Percentiles rank a stretch among this genome's conserved stretches.
These are phyloP conservation scores for Chloroceryle aenea DNA, from an alignment of 2,113 vertebrate genomes.

Conservation along the genomic window DNA sequence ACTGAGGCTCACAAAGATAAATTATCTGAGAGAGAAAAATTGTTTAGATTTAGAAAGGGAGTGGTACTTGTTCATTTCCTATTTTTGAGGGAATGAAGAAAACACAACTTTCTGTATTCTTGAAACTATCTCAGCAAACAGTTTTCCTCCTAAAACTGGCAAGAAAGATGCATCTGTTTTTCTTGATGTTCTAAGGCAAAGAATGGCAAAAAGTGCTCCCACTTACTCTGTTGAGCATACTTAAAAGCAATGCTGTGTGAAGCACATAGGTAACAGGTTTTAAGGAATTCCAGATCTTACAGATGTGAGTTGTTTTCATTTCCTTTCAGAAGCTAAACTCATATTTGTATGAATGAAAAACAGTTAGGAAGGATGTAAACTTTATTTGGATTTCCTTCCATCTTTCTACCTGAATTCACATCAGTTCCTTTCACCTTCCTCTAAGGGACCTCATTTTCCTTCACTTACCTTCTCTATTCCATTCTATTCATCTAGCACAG, in stretches of 20 bases:
- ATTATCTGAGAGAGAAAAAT: neutral
- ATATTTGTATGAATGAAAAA: neutral
- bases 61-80: neutral
- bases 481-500: neutral
- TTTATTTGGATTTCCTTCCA: neutral
- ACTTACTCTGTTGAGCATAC: neutral
- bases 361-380: neutral
- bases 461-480: neutral
- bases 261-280: neutral
- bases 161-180: neutral
- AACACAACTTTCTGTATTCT: neutral
- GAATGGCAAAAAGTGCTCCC: neutral
- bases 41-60: neutral
- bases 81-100: neutral
- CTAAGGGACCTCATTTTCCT: neutral
- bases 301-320: neutral
- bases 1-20: neutral
- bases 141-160: neutral
- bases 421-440: neutral
- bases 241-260: neutral
- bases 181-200: neutral
- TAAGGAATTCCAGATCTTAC: neutral
- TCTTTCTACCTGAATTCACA: neutral
- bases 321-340: neutral
- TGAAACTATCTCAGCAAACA: neutral